Evolutionary conservation across 1,140 invertebrate genomes (phyloP), one percentile per base, ranked within the genome.

Genomic region (Trypoxylus dichotomus): DNA sequence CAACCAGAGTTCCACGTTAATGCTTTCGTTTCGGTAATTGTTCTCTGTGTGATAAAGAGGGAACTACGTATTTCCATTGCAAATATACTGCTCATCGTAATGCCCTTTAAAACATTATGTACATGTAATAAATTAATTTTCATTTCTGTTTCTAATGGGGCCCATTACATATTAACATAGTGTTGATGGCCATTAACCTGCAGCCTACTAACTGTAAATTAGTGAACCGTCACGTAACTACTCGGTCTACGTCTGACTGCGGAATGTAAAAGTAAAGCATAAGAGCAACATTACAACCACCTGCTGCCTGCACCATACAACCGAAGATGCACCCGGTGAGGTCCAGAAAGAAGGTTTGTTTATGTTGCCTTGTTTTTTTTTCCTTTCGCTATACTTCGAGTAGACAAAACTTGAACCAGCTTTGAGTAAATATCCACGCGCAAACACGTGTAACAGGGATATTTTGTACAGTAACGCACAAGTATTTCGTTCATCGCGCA

Each of bases 171-270:
- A 68, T 68, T 29, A 29, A 29, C 19, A 15, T 15, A 29, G 24
- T 27, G 19, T 68, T 24, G 19, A 10, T 68, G 60, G 24, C 8
- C 60, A 68, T 68, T 68, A 68, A 68, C 24, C 60, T 27, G 60
- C 60, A 68, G 24, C 7, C 60, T 27, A 8, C 60, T 27, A 27
- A 27, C 60, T 68, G 60, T 24, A 68, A 68, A 68, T 68, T 68
- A 68, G 60, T 27, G 24, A 68, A 68, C 60, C 60, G 24, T 68
- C 60, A 68, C 60, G 24, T 29, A 68, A 68, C 47, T 54, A 54
- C n/a, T 24, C 11, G 3, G 24, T 68, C 24, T 25, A 68, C 24
- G 27, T 68, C 60, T 68, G 24, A 21, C 60, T 27, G 27, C 60
- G 60, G 60, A 68, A 68, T 68, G 60, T 68, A 68, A 27, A 68